Evolutionary conservation across 2,113 vertebrate species (phyloP), one percentile per base, ranked within the genome.

Genomic region (Dicaeum eximium): DNA sequence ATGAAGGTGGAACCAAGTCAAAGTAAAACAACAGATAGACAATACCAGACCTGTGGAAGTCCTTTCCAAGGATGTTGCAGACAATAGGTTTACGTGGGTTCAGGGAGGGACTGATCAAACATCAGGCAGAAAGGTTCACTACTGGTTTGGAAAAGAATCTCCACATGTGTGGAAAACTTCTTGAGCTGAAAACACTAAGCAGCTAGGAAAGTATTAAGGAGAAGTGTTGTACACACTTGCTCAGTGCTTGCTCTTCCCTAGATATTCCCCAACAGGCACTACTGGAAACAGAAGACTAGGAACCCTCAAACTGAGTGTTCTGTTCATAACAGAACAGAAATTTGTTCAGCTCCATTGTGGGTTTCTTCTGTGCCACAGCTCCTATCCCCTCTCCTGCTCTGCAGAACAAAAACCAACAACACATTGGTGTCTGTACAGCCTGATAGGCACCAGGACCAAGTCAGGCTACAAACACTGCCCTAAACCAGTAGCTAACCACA

Each of bases 321-420:
- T 69, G 30, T 17, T 71, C 2, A 4, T 62, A 88, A 33, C 1
- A 78, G 40, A 69, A 38, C 28, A 77, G 37, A 75, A 87, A 50
- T 10, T 28, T 42, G 15, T 21, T 47, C 33, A 8, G 20, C 13
- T 18, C 4, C 4, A 2, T 5, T 8, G 9, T 7, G 12, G 2
- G 3, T 57, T n/a, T 57, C 10, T 65, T 44, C 62, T 57, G 17
- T 35, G 17, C 13, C 27, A 48, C 24, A 82, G 40, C 2, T 62
- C 27, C 51, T 82, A 40, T 21, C 73, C 8, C 7, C 24, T 38
- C 30, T 69, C n/a, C 22, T 37, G 35, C 15, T 80, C 50, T 65
- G 22, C 40, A 92, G 42, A 75, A 58, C 6, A 16, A 65, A 84
- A 65, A 4, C 10, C 44, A 80, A 7, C 0, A 3, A 24, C 7